phyloP scores from a whole-genome alignment of 2,888 invertebrate genomes.

The Criorhina ranunculi region DNA sequence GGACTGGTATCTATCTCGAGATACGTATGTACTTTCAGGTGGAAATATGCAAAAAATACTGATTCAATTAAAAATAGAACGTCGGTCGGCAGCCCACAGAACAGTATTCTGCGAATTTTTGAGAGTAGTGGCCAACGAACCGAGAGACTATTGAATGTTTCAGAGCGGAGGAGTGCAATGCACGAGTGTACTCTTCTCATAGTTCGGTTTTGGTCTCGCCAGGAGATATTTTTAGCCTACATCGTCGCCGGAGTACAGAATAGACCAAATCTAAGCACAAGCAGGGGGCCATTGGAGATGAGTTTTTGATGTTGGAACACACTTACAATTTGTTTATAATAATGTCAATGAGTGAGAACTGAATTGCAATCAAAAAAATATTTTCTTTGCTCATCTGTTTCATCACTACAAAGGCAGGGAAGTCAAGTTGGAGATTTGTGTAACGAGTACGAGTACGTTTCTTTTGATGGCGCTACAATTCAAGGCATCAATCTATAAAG shows the following conservation, averaged over 20 bases:
- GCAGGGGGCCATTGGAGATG: constrained; percentile 30
- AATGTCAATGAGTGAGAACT: constrained; percentile 10
- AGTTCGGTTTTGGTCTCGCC: constrained; percentile 42
- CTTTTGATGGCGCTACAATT: too few relatives aligned
- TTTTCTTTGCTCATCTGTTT: not conserved
- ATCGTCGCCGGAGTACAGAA: not conserved
- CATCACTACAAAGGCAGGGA: not conserved
- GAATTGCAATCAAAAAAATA: constrained; percentile 5
- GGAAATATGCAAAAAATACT: constrained; percentile 63
- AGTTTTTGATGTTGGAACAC: constrained; percentile 23
- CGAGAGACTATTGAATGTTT: constrained; percentile 45
- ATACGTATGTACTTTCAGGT: constrained; percentile 62
- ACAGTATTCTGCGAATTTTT: constrained; percentile 40
- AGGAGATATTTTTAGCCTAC: constrained; percentile 65
- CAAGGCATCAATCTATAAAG: too few relatives aligned
- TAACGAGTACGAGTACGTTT: too few relatives aligned
- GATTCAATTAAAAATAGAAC: constrained; percentile 73
- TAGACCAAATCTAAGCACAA: not conserved
- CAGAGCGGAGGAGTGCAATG: constrained; percentile 27
- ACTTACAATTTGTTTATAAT: constrained; percentile 23
- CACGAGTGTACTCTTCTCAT: too few relatives aligned
- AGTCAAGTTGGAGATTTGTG: too few relatives aligned
- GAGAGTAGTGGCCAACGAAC: constrained; percentile 45
- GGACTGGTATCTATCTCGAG: constrained; percentile 32
- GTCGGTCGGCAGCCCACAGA: constrained; percentile 48